Percentiles rank a stretch among this genome's conserved stretches.
These are phyloP conservation scores for Uloborus diversus DNA, from an alignment of 1,140 invertebrate genomes.

Conservation along the genomic window DNA sequence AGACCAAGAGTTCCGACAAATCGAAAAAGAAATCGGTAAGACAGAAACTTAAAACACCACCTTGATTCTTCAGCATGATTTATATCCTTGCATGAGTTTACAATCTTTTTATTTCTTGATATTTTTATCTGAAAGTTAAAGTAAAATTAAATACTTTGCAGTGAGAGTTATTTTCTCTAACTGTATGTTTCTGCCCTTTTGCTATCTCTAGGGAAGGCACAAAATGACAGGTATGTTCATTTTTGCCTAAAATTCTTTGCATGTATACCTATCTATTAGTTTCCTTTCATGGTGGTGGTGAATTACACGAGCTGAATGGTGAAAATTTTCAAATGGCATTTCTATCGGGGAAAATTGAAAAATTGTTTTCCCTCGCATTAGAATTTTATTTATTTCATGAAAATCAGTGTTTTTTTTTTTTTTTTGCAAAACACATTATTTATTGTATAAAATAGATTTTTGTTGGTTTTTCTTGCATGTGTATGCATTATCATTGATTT, in stretches of 20 bases:
- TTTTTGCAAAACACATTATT: too few species aligned
- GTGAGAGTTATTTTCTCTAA: slow-evolving; percentile 22
- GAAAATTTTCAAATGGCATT: too few species aligned
- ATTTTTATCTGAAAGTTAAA: neutral
- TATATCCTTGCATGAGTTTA: slow-evolving; percentile 2
- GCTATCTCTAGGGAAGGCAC: slow-evolving; percentile 53
- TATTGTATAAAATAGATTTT: too few species aligned
- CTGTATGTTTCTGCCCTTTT: slow-evolving; percentile 46
- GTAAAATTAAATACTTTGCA: neutral
- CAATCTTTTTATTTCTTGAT: slow-evolving; percentile 32
- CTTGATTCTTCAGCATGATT: too few species aligned
- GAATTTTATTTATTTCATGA: too few species aligned
- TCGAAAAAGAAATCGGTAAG: slow-evolving; percentile 53
- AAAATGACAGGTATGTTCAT: slow-evolving; percentile 57
- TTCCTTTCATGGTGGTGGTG: slow-evolving; percentile 9
- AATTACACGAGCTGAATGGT: too few species aligned
- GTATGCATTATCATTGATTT: too few species aligned
- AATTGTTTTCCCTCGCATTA: too few species aligned
- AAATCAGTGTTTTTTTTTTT: too few species aligned
- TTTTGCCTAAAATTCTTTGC: slow-evolving; percentile 44
- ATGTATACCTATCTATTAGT: slow-evolving; percentile 5
- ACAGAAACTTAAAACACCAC: neutral
- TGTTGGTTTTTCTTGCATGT: too few species aligned
- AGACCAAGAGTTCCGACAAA: slow-evolving; percentile 49
- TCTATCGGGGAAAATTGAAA: too few species aligned